Evolutionary conservation across 2,888 invertebrate genomes (phyloP), one percentile per base, ranked within the genome.

Genomic region (Patella caerulea): DNA sequence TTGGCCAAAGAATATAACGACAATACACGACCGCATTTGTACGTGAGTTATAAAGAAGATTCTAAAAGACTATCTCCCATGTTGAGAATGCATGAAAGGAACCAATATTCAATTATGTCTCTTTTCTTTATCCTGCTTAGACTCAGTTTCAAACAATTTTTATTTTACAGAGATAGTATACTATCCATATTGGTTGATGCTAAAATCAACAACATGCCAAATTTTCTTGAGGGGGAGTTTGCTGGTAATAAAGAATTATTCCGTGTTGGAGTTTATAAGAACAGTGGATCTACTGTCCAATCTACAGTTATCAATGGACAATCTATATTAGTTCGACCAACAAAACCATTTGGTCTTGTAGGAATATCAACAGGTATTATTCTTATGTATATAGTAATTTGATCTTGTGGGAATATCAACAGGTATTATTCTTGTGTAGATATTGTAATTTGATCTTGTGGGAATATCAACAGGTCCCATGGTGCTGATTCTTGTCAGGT

Each of bases 131-230:
- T 45, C 45, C 9, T 45, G 45, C 45, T 9, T 45, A 9, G 7
- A 0, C 45, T 45, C 45, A 45, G 4, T 34, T 34, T 34, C 0
- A 34, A 34, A 34, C 7, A 34, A 45, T 7, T 45, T 45, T 74
- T 76, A 73, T 70, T 72, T 83, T 84, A 2, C 85, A 91, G 90
- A 72, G 88, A 90, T 79, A 82, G 86, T 59, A 87, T 91, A 56
- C 84, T 90, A 65, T 81, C 86, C 54, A 86, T 90, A 24, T 80
- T 85, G 69, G 84, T 90, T 34, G 88, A 90, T 77, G 90, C 90
- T 9, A 86, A 86, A 73, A 81, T 91, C 17, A 80, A 82, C 17
- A 82, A 82, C 12, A 83, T 86, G 34, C 89, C 90, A 4, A 83
- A 89, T 80, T 83, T 90, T 75, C 76, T 91, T 19, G 86, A 89